These are phyloP conservation scores for Goniozus legneri DNA, from an alignment of 1,140 invertebrate species.

Conservation along the genomic window DNA sequence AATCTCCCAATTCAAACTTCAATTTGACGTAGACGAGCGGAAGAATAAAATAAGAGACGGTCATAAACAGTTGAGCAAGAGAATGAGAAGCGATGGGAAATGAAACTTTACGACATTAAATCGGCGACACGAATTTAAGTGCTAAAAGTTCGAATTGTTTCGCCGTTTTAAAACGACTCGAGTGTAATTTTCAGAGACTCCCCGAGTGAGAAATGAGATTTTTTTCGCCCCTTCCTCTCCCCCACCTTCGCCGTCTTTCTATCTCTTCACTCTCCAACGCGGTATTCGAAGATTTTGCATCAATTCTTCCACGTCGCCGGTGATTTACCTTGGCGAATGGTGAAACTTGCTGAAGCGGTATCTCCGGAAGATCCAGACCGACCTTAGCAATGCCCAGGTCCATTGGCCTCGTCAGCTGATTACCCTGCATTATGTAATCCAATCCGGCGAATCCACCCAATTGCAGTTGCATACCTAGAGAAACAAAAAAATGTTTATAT, in stretches of 20 bases:
- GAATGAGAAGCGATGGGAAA: too few species aligned
- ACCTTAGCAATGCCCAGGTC: conserved; percentile 31
- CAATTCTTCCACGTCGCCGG: too few species aligned
- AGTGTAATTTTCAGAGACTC: not conserved
- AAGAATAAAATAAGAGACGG: too few species aligned
- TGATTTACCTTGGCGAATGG: conserved; percentile 38
- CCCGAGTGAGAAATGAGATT: too few species aligned
- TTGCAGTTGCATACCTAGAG: conserved; percentile 38
- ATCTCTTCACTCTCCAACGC: not conserved
- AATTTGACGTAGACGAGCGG: too few species aligned
- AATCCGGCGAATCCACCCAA: conserved; percentile 37
- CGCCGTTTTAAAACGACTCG: not conserved
- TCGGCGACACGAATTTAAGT: not conserved
- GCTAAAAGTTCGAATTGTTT: not conserved
- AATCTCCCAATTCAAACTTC: too few species aligned
- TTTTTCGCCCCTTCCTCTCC: not conserved
- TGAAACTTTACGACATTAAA: too few species aligned
- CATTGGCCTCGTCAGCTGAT: conserved; percentile 26
- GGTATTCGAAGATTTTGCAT: not conserved
- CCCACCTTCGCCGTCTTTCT: not conserved
- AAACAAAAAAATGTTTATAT: conserved; percentile 15
- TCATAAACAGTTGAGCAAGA: too few species aligned
- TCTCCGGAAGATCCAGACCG: conserved; percentile 34
- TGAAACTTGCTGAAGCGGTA: conserved; percentile 27
- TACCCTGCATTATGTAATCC: conserved; percentile 36